These are phyloP conservation scores for Ctenosaura bakeri DNA, from an alignment of 2,797 vertebrate species.

Conservation along the genomic window DNA sequence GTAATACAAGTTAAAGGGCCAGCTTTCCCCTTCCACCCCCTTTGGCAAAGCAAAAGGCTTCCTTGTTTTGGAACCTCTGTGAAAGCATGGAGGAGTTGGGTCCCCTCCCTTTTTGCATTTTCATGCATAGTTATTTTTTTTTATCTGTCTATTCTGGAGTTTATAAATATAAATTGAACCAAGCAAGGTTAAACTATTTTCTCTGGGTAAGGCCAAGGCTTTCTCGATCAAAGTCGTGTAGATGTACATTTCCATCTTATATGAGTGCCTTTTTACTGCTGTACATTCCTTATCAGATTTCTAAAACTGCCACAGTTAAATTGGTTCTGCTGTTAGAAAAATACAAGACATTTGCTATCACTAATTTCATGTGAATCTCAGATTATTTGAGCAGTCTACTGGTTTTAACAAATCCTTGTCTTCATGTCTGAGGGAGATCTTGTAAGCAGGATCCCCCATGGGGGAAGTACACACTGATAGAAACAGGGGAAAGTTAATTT, in stretches of 20 bases:
- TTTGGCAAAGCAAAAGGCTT: not conserved
- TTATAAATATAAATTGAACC: conserved; percentile 15
- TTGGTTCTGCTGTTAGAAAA: not conserved
- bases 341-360: accelerated
- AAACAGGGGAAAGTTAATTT: not conserved
- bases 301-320: not conserved
- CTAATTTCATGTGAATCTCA: not conserved
- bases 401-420: not conserved
- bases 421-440: not conserved
- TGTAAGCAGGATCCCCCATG: too few species aligned
- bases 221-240: not conserved
- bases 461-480: not conserved
- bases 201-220: not conserved
- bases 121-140: not conserved
- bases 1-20: not conserved
- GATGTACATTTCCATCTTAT: conserved; percentile 27
- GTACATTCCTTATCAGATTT: not conserved
- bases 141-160: not conserved
- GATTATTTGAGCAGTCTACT: not conserved
- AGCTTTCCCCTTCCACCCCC: not conserved
- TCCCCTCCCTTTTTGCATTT: not conserved
- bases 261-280: conserved; percentile 10
- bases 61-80: not conserved
- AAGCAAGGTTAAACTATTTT: conserved; percentile 14
- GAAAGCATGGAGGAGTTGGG: not conserved